Evolutionary conservation across 2,888 invertebrate genomes (phyloP), one percentile per base, ranked within the genome.

Genomic region (Lumbricus terrestris): DNA sequence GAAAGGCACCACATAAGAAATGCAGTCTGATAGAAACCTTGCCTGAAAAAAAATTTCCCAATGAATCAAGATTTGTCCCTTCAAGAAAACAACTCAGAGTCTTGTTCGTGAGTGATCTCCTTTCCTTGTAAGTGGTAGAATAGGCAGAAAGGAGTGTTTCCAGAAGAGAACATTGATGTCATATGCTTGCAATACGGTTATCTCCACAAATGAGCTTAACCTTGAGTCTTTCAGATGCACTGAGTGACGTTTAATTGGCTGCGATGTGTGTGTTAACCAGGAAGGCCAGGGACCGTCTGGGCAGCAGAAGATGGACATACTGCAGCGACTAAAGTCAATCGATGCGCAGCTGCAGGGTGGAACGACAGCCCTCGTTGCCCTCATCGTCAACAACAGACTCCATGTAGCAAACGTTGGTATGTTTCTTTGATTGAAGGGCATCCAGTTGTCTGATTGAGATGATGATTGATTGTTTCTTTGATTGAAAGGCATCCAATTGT

Each of bases 341-440:
- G 97, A 97, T 93, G 96, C 96, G 90, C 97, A 97, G 93, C 95
- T 98, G 0, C 97, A 97, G 0, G 97, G 97, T 0, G 98, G 98
- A 0, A 97, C 97, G 0, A 97, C 97, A 0, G 97, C 97, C 0
- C 97, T 97, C 0, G 96, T 98, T 13, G 97, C 97, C 0, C 95
- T 98, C 0, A 96, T 98, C 15, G 96, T 97, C 92, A 96, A 96
- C 91, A 96, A 97, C 91, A 97, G 97, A 94, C 95, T 98, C 29
- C 98, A 97, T 94, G 97, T 98, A 0, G 97, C 98, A 0, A 98
- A 98, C 95, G 97, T 98, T 15, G 98, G 98, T 95, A 92, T 92
- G 95, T n/a, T n/a, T 69, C 8, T 2, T n/a, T 69, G n/a, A 8
- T 69, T n/a, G 29, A 69, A 13, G 29, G 69, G 6, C 89, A n/a